Evolutionary conservation across 2,113 vertebrate species (phyloP).

Genomic region (Bubalus kerabau): DNA sequence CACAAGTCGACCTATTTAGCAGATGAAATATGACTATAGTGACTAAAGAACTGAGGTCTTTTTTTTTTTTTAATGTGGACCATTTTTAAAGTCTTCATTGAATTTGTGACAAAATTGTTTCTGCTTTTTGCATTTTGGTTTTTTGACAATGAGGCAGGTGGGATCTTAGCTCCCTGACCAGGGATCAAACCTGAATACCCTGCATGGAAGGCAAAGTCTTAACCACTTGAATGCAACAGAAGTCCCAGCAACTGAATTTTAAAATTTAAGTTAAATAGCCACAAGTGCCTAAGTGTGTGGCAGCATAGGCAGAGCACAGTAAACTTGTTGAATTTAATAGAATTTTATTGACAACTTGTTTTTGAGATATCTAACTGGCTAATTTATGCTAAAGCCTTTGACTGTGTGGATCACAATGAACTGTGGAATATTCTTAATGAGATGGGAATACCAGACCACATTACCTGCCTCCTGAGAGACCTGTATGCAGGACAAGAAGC

Average conservation of each 20-base stretch:
- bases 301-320: background rate
- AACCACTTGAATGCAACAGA: background rate
- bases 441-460: background rate
- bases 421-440: background rate
- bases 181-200: background rate
- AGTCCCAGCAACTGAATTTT: background rate
- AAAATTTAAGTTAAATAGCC: background rate
- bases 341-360: background rate
- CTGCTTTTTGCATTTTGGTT: background rate
- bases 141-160: background rate
- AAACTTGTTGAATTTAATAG: background rate
- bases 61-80: background rate
- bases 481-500: background rate
- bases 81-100: background rate
- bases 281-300: background rate
- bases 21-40: background rate
- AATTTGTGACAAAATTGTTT: background rate
- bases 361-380: background rate
- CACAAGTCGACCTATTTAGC: background rate
- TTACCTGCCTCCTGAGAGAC: background rate
- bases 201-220: background rate
- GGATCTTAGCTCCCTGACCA: background rate
- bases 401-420: background rate
- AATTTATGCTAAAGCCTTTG: background rate
- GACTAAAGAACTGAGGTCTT: background rate